Percentiles rank a stretch among this genome's conserved stretches.
These are phyloP conservation scores for Bucco capensis DNA, from an alignment of 2,113 vertebrate species.

Conservation along the genomic window DNA sequence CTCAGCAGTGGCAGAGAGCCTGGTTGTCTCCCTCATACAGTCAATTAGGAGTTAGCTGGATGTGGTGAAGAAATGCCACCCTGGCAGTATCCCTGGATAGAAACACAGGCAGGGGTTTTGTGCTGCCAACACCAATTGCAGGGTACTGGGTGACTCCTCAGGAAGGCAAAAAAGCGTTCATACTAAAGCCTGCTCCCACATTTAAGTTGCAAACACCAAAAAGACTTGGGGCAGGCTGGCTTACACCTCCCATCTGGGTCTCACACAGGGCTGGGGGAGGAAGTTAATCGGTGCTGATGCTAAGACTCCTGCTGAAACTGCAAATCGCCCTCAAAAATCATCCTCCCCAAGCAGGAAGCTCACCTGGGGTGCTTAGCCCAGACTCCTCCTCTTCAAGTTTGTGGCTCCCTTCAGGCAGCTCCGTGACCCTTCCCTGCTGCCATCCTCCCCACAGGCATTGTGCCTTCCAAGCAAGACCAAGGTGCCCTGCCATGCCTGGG, in stretches of 20 bases:
- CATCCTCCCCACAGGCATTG: neutral
- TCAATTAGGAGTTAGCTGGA: neutral
- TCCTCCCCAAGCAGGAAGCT: neutral
- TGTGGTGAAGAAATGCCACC: neutral
- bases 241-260: neutral
- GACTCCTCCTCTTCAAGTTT: neutral
- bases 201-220: neutral
- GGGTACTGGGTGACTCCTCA: neutral
- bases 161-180: neutral
- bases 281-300: neutral
- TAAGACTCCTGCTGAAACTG: neutral
- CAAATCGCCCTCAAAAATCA: neutral
- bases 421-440: accelerated
- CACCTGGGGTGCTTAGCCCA: neutral
- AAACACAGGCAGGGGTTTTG: accelerated
- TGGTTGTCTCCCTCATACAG: neutral
- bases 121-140: neutral
- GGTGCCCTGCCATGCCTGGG: neutral
- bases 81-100: neutral
- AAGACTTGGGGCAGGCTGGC: neutral
- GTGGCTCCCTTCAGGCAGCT: neutral
- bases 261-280: neutral
- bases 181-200: neutral
- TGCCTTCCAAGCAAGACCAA: neutral
- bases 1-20: neutral